Percentiles rank a stretch among this genome's conserved stretches.
These are phyloP conservation scores for Falco biarmicus DNA, from an alignment of 2,797 vertebrate genomes.

Conservation along the genomic window DNA sequence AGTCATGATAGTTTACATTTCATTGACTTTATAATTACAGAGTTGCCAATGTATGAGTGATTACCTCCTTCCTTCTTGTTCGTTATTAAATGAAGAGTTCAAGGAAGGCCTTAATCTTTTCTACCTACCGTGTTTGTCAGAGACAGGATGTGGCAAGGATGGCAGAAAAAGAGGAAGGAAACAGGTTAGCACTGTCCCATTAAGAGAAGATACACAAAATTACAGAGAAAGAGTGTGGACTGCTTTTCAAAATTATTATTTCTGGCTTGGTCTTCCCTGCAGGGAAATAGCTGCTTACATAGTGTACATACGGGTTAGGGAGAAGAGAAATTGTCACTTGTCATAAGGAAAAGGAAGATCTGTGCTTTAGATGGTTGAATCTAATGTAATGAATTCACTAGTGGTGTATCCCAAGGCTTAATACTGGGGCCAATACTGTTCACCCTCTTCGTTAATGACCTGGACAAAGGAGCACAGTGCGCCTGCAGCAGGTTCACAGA, in stretches of 20 bases:
- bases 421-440: neutral
- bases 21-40: conserved; percentile 51
- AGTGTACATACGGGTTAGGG: neutral
- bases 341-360: neutral
- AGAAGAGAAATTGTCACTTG: neutral
- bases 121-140: neutral
- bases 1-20: conserved; percentile 37
- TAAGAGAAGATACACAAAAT: conserved; percentile 6
- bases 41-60: neutral
- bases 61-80: conserved; percentile 27
- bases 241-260: conserved; percentile 21
- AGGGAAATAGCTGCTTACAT: neutral
- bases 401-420: neutral
- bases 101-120: conserved; percentile 22
- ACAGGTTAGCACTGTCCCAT: neutral
- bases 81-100: neutral
- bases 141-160: neutral
- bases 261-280: neutral
- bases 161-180: conserved; percentile 30
- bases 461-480: neutral
- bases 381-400: neutral
- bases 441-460: neutral
- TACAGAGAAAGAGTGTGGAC: neutral
- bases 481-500: neutral
- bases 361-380: neutral